Conservation (phyloP, 2,113 vertebrate genomes). For the Aythya baeri region DNA sequence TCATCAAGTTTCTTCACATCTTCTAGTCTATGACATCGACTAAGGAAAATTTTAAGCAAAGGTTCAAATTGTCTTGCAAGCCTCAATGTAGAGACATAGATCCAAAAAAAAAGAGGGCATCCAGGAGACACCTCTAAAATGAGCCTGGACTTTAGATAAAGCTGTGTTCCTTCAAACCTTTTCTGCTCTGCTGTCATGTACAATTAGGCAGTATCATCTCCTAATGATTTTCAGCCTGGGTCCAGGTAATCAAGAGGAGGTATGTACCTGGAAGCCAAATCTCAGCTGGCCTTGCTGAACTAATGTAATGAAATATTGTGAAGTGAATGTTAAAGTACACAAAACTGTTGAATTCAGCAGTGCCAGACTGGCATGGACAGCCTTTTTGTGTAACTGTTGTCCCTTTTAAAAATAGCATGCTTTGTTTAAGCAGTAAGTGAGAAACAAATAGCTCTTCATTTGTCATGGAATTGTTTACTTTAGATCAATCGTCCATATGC, state of each 20-base stretch:
- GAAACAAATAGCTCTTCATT: conserved; percentile 22
- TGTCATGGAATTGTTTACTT: neutral
- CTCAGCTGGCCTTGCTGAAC: neutral
- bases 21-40: neutral
- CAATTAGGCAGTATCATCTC: neutral
- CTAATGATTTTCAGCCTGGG: neutral
- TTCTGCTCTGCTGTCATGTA: fast-evolving
- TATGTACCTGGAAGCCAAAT: neutral
- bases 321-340: neutral
- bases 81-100: neutral
- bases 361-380: neutral
- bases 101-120: neutral
- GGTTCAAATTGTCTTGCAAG: neutral
- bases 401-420: neutral
- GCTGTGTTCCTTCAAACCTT: neutral
- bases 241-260: neutral
- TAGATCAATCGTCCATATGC: neutral
- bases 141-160: neutral
- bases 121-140: neutral
- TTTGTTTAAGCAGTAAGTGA: neutral
- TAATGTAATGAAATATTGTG: neutral
- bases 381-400: neutral
- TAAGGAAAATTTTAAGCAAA: neutral
- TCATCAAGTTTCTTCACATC: neutral
- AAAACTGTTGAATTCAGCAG: neutral